Evolutionary conservation across 2,888 invertebrate species (phyloP).

Genomic region (Synergus laeviventris): DNA sequence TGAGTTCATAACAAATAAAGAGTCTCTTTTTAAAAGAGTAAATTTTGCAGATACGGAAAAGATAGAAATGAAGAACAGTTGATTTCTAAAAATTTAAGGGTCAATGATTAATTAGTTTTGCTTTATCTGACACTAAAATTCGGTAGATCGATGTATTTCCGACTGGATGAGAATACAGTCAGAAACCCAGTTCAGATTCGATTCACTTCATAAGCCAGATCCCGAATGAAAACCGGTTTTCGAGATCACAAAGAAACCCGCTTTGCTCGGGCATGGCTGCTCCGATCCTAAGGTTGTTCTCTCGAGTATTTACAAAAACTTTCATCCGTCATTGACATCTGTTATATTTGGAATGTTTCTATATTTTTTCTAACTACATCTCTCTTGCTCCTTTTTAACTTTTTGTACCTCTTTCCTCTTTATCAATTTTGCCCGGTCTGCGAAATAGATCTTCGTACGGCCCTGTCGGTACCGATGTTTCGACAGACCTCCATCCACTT

Average conservation of each 20-base stretch:
- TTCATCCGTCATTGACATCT: slow-evolving; percentile 43
- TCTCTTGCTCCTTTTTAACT: slow-evolving; percentile 13
- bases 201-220: slow-evolving; percentile 67
- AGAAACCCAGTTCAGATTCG: slow-evolving; percentile 63
- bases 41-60: neutral
- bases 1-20: neutral
- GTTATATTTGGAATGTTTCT: slow-evolving; percentile 46
- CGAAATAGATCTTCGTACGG: neutral
- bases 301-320: slow-evolving; percentile 37
- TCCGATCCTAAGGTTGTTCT: slow-evolving; percentile 35
- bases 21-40: neutral
- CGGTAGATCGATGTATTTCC: slow-evolving; percentile 27
- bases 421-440: slow-evolving; percentile 35
- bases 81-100: neutral
- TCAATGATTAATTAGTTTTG: slow-evolving; percentile 16
- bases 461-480: slow-evolving; percentile 24
- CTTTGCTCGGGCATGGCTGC: slow-evolving; percentile 55
- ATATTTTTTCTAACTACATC: slow-evolving; percentile 6
- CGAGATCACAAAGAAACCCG: slow-evolving; percentile 66
- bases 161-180: slow-evolving; percentile 11
- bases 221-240: slow-evolving; percentile 71
- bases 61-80: neutral
- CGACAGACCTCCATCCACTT: slow-evolving; percentile 42
- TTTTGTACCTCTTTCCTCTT: slow-evolving; percentile 22
- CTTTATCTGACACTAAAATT: slow-evolving; percentile 44